Evolutionary conservation across 2,113 vertebrate species (phyloP).

Genomic region (Tringa solitaria): DNA sequence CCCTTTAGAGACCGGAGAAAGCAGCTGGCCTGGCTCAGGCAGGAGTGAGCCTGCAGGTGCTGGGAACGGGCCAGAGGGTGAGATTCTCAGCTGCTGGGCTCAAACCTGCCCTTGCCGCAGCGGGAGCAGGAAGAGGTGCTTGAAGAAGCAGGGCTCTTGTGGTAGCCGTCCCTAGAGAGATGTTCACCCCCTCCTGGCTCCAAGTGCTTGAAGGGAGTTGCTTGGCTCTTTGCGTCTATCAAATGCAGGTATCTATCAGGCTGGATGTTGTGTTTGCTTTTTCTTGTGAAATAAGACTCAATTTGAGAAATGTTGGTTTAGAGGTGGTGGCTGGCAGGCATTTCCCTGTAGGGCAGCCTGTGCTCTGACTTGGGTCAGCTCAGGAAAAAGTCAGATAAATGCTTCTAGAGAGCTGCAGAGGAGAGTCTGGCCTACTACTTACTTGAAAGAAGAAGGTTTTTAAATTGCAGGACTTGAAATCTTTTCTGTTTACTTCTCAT

Average conservation of each 20-base stretch:
- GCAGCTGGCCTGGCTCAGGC: neutral
- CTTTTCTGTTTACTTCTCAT: neutral
- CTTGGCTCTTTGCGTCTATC: neutral
- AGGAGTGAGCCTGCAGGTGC: constrained; percentile 20
- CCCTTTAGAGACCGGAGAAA: neutral
- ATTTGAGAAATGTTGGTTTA: neutral
- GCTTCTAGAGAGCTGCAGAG: neutral
- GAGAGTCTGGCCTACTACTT: neutral
- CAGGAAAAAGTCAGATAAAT: neutral
- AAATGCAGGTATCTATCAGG: neutral
- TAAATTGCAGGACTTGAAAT: neutral
- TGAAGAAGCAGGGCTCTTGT: neutral
- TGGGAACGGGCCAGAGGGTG: neutral
- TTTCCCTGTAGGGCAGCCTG: neutral
- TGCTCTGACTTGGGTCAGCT: neutral
- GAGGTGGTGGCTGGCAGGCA: neutral
- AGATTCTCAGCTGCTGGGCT: neutral
- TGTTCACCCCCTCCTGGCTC: neutral
- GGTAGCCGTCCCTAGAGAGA: neutral
- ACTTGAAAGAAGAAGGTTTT: neutral
- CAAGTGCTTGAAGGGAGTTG: neutral
- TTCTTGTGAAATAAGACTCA: neutral
- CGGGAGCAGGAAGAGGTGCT: neutral
- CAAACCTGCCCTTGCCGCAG: neutral
- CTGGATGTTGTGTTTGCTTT: neutral